phyloP scores from a whole-genome alignment of 2,888 invertebrate species.

The Lissonota sp. region DNA sequence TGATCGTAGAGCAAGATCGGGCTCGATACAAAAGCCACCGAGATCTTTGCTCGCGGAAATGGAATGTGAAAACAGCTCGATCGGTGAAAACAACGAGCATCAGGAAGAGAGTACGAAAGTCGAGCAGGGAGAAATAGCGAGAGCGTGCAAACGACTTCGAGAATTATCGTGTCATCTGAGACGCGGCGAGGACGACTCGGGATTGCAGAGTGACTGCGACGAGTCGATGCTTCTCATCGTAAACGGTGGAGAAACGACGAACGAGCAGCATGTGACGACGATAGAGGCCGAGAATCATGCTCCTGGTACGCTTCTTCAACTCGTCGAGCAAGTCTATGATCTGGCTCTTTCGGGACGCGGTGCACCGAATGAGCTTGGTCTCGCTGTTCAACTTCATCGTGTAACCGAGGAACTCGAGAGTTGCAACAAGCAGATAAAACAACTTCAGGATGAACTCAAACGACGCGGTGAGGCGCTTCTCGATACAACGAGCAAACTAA shows the following conservation, averaged over 20 bases:
- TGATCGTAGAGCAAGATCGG: conserved; percentile 80
- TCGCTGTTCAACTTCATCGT: conserved; percentile 90
- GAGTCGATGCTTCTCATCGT: conserved; percentile 82
- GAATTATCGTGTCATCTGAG: conserved; percentile 90
- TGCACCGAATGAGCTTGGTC: conserved; percentile 84
- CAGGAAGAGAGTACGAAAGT: conserved; percentile 85
- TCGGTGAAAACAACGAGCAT: conserved; percentile 83
- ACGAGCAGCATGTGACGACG: conserved; percentile 70
- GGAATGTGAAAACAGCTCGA: conserved; percentile 89
- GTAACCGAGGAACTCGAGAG: conserved; percentile 91
- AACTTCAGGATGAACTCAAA: conserved; percentile 92
- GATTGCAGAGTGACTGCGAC: conserved; percentile 82
- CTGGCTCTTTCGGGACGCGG: conserved; percentile 83
- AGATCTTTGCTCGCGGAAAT: conserved; percentile 95
- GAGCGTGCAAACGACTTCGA: conserved; percentile 87
- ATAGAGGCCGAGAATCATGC: conserved; percentile 79
- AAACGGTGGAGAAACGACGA: conserved; percentile 74
- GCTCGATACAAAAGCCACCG: conserved; percentile 83
- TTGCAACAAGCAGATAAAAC: conserved; percentile 90
- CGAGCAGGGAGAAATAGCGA: conserved; percentile 85
- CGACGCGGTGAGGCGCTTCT: conserved; percentile 91
- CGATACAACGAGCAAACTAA: conserved; percentile 92
- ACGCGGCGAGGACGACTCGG: conserved; percentile 89
- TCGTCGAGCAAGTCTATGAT: conserved; percentile 91
- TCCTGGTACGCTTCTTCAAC: conserved; percentile 88